Evolutionary conservation across 2,797 vertebrate species (phyloP).

Genomic region (Mycteria americana): DNA sequence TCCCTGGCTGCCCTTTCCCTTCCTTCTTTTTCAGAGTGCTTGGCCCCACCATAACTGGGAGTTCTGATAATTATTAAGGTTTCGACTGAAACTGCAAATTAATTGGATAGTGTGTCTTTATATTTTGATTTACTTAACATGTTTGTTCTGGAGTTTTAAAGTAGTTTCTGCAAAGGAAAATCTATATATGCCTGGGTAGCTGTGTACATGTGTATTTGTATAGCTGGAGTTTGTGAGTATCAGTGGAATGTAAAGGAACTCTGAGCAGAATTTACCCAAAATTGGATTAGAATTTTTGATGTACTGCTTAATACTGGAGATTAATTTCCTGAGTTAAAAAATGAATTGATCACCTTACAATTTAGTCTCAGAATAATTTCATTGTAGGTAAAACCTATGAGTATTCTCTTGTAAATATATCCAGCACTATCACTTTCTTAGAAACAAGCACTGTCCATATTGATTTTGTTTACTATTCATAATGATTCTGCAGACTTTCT

Average conservation of each 20-base stretch:
- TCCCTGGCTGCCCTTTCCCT: background rate
- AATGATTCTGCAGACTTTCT: background rate
- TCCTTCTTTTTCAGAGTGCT: background rate
- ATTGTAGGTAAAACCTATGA: background rate
- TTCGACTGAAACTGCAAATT: background rate
- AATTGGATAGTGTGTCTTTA: background rate
- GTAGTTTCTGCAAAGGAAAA: background rate
- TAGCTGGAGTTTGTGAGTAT: background rate
- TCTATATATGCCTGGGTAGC: background rate
- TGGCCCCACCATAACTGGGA: background rate
- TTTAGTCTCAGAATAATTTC: background rate
- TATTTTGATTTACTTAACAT: background rate
- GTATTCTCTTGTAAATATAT: background rate
- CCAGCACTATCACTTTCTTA: background rate
- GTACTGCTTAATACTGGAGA: background rate
- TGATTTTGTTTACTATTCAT: background rate
- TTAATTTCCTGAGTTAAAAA: conserved; percentile 29
- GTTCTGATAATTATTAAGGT: conserved; percentile 5
- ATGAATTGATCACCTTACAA: background rate
- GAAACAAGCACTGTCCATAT: background rate
- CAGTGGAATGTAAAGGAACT: background rate
- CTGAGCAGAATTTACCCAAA: background rate
- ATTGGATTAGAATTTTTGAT: background rate
- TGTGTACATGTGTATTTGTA: background rate
- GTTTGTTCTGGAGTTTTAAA: background rate